Evolutionary conservation across 2,888 invertebrate species (phyloP).

Genomic region (Mesochorus sp.): DNA sequence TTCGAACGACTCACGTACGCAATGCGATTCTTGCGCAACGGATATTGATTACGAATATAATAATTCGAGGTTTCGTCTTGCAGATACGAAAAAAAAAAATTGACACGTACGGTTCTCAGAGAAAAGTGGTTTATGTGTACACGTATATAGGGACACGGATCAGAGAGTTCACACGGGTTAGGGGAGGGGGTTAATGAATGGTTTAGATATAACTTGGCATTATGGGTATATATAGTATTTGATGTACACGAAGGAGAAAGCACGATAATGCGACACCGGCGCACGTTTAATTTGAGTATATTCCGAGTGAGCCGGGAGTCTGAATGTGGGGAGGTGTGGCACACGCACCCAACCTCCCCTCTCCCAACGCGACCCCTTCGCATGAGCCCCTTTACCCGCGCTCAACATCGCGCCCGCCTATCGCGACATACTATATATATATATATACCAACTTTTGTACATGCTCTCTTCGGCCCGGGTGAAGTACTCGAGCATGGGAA

Average conservation of each 20-base stretch:
- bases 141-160: slow-evolving; percentile 28
- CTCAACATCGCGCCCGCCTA: slow-evolving; percentile 62
- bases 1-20: no score
- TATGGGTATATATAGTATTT: slow-evolving; percentile 64
- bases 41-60: no score
- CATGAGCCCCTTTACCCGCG: slow-evolving; percentile 32
- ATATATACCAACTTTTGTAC: not conserved
- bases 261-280: slow-evolving; percentile 77
- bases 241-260: slow-evolving; percentile 40
- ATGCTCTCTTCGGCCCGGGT: slow-evolving; percentile 4
- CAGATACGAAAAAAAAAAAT: not conserved
- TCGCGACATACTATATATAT: slow-evolving; percentile 28
- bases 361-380: slow-evolving; percentile 25
- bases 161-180: slow-evolving; percentile 77
- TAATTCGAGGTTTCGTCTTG: slow-evolving; percentile 49
- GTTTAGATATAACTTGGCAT: slow-evolving; percentile 81
- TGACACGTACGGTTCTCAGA: not conserved
- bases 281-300: slow-evolving; percentile 80
- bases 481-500: slow-evolving; percentile 76
- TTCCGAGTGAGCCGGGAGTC: slow-evolving; percentile 74
- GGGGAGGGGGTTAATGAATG: slow-evolving; percentile 76
- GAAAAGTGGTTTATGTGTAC: not conserved
- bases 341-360: slow-evolving; percentile 58
- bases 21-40: no score
- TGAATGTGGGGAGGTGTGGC: slow-evolving; percentile 79